A percentile compares a stretch with the other conserved stretches of the same genome.
Conservation (phyloP, 2,113 vertebrate species). For the Piaya cayana region DNA sequence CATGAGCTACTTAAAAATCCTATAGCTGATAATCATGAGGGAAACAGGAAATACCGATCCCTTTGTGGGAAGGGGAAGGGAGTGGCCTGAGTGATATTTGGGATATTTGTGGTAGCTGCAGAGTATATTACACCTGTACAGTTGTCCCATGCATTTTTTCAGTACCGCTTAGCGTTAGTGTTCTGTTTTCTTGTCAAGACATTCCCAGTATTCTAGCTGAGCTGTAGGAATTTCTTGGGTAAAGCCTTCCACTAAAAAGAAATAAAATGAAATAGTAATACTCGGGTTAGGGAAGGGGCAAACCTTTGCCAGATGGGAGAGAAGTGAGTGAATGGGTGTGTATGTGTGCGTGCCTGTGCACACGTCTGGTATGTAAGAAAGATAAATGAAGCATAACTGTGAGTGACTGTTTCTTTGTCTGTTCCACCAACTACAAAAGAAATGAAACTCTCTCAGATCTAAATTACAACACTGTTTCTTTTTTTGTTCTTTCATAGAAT, state of each 20-base stretch:
- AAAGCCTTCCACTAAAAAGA: background rate
- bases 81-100: background rate
- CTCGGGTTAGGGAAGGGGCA: accelerated
- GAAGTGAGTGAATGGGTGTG: background rate
- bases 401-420: background rate
- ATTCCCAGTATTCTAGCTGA: background rate
- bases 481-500: background rate
- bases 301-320: background rate
- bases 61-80: background rate
- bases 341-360: background rate
- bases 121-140: background rate
- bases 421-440: background rate
- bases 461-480: background rate
- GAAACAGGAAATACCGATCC: background rate
- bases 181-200: background rate
- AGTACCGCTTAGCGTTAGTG: background rate
- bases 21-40: background rate
- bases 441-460: background rate
- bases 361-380: background rate
- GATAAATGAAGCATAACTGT: background rate
- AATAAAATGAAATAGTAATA: background rate
- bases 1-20: background rate
- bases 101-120: background rate
- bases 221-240: background rate
- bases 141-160: background rate